phyloP scores from a whole-genome alignment of 2,797 vertebrate genomes.

The Rhodeus uyekii region DNA sequence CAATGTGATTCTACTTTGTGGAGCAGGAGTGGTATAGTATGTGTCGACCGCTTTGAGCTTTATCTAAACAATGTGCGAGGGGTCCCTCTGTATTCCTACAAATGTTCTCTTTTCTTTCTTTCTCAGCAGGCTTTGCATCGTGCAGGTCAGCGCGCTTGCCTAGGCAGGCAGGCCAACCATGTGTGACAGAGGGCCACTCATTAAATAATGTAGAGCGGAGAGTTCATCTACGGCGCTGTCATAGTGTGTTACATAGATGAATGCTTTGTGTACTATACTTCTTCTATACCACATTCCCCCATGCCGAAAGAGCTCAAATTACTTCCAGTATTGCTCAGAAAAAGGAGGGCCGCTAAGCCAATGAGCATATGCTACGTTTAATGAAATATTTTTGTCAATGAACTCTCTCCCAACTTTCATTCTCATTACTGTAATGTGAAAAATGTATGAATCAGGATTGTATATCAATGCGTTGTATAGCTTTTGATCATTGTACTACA shows the following conservation, averaged over 20 bases:
- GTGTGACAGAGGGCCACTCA: conserved; percentile 43
- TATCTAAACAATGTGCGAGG: not conserved
- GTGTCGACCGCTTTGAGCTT: too few relatives aligned
- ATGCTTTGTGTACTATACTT: conserved; percentile 47
- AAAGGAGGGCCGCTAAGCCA: conserved; percentile 23
- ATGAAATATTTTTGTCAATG: conserved; percentile 7
- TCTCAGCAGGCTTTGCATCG: conserved; percentile 11
- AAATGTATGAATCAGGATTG: not conserved
- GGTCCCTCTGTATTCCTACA: conserved; percentile 19
- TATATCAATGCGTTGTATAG: not conserved
- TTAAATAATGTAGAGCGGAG: conserved; percentile 60
- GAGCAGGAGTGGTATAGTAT: not conserved
- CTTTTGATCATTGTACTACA: not conserved
- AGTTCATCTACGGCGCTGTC: conserved; percentile 56
- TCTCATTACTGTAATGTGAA: not conserved
- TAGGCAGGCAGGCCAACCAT: conserved; percentile 26
- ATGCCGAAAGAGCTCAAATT: conserved; percentile 53
- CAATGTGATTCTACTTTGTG: not conserved
- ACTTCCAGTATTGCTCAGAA: conserved; percentile 59
- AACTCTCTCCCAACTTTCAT: not conserved
- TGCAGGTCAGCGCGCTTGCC: not conserved
- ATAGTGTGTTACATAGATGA: conserved; percentile 52
- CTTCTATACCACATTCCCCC: conserved; percentile 26
- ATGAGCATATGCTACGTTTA: conserved; percentile 56
- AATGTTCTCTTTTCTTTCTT: not conserved